Evolutionary conservation across 2,797 vertebrate genomes (phyloP).

Genomic region (Neosilurus mollespiculum): DNA sequence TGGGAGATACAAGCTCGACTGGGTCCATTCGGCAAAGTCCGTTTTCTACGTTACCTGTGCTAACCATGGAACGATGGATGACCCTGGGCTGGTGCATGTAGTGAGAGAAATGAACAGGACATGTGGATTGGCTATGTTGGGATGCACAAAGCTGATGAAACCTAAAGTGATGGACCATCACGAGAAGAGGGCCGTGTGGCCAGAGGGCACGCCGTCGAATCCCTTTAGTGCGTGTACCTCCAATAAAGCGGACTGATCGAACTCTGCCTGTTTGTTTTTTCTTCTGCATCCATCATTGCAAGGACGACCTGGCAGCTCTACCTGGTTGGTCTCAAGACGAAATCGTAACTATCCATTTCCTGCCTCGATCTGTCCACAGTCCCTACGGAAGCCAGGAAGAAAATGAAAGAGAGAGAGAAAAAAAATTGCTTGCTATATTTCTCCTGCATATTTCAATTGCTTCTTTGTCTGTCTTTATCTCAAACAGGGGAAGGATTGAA

Average conservation of each 20-base stretch:
- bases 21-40: not conserved
- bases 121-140: constrained; percentile 18
- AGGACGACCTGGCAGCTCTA: constrained; percentile 54
- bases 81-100: constrained; percentile 7
- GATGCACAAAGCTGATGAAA: constrained; percentile 29
- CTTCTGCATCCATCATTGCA: constrained; percentile 38
- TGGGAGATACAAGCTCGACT: not conserved
- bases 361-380: constrained; percentile 58
- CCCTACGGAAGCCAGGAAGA: constrained; percentile 59
- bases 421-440: constrained; percentile 55
- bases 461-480: constrained; percentile 34
- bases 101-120: constrained; percentile 23
- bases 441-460: constrained; percentile 48
- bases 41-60: not conserved
- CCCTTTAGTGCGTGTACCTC: constrained; percentile 36
- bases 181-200: constrained; percentile 35
- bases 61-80: constrained; percentile 7
- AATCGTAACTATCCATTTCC: constrained; percentile 57
- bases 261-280: constrained; percentile 43
- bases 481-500: constrained; percentile 58
- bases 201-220: constrained; percentile 18
- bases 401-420: constrained; percentile 50
- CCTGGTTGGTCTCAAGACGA: constrained; percentile 51
- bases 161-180: constrained; percentile 40
- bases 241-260: constrained; percentile 47